Evolutionary conservation across 2,797 vertebrate genomes (phyloP), one percentile per base, ranked within the genome.

Genomic region (Rhabdomys pumilio): DNA sequence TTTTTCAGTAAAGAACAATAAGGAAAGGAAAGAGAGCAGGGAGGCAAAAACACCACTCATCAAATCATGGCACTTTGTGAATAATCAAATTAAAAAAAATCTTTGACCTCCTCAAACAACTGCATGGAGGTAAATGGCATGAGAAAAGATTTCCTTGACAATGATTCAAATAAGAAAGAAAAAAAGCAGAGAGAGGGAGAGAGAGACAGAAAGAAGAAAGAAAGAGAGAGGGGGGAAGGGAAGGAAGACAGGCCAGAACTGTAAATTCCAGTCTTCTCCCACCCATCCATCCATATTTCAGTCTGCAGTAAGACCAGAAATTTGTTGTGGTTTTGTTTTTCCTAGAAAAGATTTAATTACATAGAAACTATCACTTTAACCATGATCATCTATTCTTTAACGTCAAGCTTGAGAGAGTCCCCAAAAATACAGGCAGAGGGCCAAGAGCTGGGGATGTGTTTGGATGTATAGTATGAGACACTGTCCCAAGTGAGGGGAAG

Each of bases 311-410:
- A 96, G 24, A 44, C 24, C 4, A 76, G 34, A 47, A 31, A 38
- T 55, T 73, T 86, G 10, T 94, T 57, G 57, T 47, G 41, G 19
- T 41, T 94, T 53, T 84, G 22, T 81, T 63, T 63, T 81, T 47
- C 15, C 67, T 85, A 83, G 44, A 95, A 93, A 65, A 84, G 67
- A 41, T 44, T 83, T 83, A 61, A 92, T 83, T 92, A 19, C n/a
- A 41, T 44, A 44, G 26, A 55, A 90, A 83, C 24, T 12, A 65
- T 17, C 34, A 13, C 31, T 50, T 44, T 91, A 84, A 17, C 47
- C 20, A 29, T 7, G 19, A 19, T 31, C 41, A 61, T 79, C 41
- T 24, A 69, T 41, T 34, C 50, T 29, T 38, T 55, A 12, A 6
- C n/a, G 31, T 59, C 20, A 80, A 47, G 31, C 17, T 59, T 92